Evolutionary conservation across 2,113 vertebrate species (phyloP).

Genomic region (Semnornis frantzii): DNA sequence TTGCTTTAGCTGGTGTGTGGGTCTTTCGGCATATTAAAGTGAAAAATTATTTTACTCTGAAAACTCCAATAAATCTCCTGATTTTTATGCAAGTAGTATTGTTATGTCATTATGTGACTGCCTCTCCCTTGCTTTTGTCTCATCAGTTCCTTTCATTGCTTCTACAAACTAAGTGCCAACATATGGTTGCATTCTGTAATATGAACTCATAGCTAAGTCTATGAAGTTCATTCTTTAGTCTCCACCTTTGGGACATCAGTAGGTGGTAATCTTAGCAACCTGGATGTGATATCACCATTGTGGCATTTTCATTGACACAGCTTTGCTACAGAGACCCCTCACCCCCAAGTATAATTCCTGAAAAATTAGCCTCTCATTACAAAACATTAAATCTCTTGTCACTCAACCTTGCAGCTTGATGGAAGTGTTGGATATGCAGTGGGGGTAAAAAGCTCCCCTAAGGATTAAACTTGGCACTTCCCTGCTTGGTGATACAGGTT

Average conservation of each 20-base stretch:
- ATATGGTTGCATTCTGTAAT: constrained; percentile 72
- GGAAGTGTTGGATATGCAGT: constrained; percentile 9
- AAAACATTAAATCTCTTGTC: constrained; percentile 68
- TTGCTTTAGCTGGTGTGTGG: neutral
- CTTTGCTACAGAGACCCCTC: constrained; percentile 22
- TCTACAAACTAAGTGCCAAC: constrained; percentile 7
- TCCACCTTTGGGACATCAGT: constrained; percentile 58
- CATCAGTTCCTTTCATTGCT: neutral
- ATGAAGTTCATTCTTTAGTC: constrained; percentile 17
- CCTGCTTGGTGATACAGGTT: neutral
- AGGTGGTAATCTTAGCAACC: constrained; percentile 69
- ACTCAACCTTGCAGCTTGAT: constrained; percentile 47
- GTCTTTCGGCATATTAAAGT: neutral
- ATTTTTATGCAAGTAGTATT: neutral
- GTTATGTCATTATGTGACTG: neutral
- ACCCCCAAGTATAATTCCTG: constrained; percentile 46
- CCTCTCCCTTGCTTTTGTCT: neutral
- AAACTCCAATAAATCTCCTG: neutral
- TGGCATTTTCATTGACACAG: constrained; percentile 65
- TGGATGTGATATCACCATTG: constrained; percentile 67
- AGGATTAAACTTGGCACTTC: constrained; percentile 38
- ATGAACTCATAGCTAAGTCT: constrained; percentile 45
- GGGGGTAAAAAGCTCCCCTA: neutral
- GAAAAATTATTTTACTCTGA: neutral
- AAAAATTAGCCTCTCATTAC: constrained; percentile 68